A percentile compares a stretch with the other conserved stretches of the same genome.
phyloP scores from a whole-genome alignment of 2,797 vertebrate species.

The Petrocephalus sullivani region DNA sequence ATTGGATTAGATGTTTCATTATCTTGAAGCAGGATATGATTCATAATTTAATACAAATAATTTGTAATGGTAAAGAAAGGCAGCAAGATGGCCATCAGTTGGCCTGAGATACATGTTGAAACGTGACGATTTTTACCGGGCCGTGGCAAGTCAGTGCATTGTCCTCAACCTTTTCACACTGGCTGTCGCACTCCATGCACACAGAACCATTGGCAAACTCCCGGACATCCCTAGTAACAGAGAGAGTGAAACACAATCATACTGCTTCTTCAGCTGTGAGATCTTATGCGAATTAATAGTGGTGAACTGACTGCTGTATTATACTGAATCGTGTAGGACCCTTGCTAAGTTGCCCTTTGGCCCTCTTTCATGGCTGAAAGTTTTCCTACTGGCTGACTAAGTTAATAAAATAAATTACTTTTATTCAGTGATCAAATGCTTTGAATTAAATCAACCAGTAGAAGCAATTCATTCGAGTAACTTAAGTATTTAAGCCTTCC shows the following conservation, averaged over 20 bases:
- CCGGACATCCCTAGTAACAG: constrained; percentile 71
- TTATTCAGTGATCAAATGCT: background rate
- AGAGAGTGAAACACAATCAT: constrained; percentile 29
- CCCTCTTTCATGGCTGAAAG: background rate
- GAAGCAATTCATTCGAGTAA: background rate
- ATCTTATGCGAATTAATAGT: background rate
- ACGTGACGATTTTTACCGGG: constrained; percentile 65
- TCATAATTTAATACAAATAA: background rate
- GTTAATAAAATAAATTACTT: background rate
- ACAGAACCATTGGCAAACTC: constrained; percentile 86
- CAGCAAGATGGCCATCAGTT: background rate
- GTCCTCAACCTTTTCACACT: constrained; percentile 86
- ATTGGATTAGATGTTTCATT: background rate
- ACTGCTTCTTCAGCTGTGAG: background rate
- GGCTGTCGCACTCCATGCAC: constrained; percentile 87
- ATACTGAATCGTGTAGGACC: background rate
- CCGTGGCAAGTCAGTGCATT: constrained; percentile 79
- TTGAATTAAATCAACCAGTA: background rate
- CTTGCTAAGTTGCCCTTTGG: background rate
- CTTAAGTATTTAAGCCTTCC: background rate
- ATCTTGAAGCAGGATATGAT: background rate
- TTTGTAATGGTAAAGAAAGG: background rate
- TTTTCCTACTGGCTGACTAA: background rate
- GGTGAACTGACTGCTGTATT: background rate
- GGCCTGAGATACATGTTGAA: background rate